phyloP scores from a whole-genome alignment of 2,888 invertebrate species.

The Syrista parreyssii region DNA sequence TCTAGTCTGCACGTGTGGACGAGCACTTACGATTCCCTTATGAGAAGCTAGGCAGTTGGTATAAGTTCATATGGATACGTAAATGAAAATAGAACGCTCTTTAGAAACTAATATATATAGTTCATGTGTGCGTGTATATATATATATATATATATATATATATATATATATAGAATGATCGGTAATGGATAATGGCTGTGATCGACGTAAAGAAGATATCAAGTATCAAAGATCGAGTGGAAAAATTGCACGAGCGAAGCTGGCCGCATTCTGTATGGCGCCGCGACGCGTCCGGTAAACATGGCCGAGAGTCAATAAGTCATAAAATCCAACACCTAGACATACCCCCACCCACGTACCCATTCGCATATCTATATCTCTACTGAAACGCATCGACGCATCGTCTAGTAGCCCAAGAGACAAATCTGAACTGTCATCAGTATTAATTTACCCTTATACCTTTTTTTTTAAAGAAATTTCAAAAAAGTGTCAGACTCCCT shows the following conservation, averaged over 20 bases:
- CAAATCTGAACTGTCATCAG: conserved; percentile 30
- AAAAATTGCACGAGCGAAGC: conserved; percentile 29
- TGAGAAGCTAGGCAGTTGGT: not conserved
- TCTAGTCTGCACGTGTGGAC: not conserved
- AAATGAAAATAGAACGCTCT: not conserved
- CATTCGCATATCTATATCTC: conserved; percentile 31
- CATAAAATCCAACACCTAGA: conserved; percentile 56
- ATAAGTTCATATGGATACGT: not conserved
- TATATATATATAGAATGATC: not conserved
- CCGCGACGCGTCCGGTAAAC: conserved; percentile 56
- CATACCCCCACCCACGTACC: not conserved
- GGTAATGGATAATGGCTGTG: not conserved
- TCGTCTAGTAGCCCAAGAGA: conserved; percentile 25
- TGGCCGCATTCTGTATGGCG: conserved; percentile 56
- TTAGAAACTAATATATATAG: not conserved
- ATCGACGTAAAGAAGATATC: conserved; percentile 1
- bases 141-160: no score
- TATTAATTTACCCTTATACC: conserved; percentile 25
- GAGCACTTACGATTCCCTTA: not conserved
- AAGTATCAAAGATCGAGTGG: not conserved
- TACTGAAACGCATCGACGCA: conserved; percentile 12
- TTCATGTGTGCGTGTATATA: no score
- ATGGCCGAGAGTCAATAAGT: conserved; percentile 59
- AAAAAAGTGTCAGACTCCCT: not conserved
- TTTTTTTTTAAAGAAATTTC: not conserved